phyloP scores from a whole-genome alignment of 2,113 vertebrate genomes.

The Mungos mungo region DNA sequence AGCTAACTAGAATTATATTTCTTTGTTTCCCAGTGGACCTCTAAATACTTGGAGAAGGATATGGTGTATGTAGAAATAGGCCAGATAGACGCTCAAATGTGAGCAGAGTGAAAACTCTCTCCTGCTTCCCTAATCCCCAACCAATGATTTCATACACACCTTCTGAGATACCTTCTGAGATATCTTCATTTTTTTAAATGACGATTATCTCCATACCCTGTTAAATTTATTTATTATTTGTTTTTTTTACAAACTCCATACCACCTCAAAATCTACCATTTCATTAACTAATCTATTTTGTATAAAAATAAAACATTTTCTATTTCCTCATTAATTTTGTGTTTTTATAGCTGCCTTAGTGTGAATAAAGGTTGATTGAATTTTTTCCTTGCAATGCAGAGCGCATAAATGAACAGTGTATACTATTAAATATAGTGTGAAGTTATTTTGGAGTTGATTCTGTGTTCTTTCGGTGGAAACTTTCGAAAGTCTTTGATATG shows the following conservation, averaged over 20 bases:
- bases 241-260: background rate
- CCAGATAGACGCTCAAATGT: background rate
- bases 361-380: background rate
- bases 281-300: background rate
- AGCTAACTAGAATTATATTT: conserved; percentile 69
- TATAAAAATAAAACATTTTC: background rate
- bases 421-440: background rate
- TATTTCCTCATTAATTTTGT: background rate
- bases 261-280: background rate
- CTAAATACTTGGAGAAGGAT: conserved; percentile 13
- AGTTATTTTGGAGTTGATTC: background rate
- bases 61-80: background rate
- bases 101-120: background rate
- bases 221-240: background rate
- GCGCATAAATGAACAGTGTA: background rate
- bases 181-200: background rate
- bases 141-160: background rate
- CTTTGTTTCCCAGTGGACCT: conserved; percentile 44
- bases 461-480: background rate
- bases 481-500: background rate
- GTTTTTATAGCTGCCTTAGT: background rate
- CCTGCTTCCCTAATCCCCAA: background rate
- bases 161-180: background rate
- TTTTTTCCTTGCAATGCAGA: background rate
- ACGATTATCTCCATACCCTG: background rate